A percentile compares a stretch with the other conserved stretches of the same genome.
Conservation (phyloP, 2,888 invertebrate species). For the Xestia rhomboidea region DNA sequence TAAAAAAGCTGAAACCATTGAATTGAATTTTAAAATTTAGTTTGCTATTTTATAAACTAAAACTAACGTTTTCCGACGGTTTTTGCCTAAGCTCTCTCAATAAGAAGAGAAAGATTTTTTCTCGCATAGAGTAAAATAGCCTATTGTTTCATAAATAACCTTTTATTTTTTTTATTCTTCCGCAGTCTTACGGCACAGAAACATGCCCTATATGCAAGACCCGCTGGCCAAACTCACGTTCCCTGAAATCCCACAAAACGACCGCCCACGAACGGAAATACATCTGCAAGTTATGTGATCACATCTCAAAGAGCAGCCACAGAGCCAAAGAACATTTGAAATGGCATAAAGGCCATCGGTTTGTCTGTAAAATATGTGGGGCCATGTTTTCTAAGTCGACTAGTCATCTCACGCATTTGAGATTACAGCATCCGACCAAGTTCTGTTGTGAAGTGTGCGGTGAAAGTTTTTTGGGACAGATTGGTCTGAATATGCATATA, state of each 20-base stretch:
- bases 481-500: slow-evolving; percentile 80
- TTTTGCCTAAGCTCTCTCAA: no score
- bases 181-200: slow-evolving; percentile 72
- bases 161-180: slow-evolving; percentile 7
- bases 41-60: no score
- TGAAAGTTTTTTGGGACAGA: slow-evolving; percentile 78
- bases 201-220: slow-evolving; percentile 77
- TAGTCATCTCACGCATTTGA: slow-evolving; percentile 80
- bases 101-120: no score
- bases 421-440: slow-evolving; percentile 79
- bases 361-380: slow-evolving; percentile 78
- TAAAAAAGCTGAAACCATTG: no score
- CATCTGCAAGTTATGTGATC: slow-evolving; percentile 77
- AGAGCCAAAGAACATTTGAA: slow-evolving; percentile 80
- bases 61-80: no score
- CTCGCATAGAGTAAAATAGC: no score
- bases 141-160: neutral
- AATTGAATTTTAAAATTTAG: no score
- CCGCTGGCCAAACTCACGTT: slow-evolving; percentile 71
- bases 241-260: slow-evolving; percentile 72
- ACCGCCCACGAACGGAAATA: slow-evolving; percentile 78
- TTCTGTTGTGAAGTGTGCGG: slow-evolving; percentile 80
- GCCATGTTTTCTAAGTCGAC: slow-evolving; percentile 79
- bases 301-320: slow-evolving; percentile 73
- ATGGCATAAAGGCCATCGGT: slow-evolving; percentile 81